Evolutionary conservation across 2,113 vertebrate species (phyloP), one percentile per base, ranked within the genome.

Genomic region (Mus pahari): DNA sequence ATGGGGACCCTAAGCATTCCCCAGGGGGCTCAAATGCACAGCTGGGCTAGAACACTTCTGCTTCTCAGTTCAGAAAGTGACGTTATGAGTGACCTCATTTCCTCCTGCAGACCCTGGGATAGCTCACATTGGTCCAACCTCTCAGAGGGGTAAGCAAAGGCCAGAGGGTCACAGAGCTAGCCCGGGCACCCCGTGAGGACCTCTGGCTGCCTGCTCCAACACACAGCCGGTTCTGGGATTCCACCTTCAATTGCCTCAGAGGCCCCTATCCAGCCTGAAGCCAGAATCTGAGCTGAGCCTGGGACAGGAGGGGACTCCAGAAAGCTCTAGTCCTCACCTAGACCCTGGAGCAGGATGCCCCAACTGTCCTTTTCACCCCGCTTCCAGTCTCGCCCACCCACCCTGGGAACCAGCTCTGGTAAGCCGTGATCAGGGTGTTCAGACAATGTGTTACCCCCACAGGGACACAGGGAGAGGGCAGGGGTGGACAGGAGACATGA

Each of bases 401-500:
- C 17, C 10, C 36, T 33, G 79, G 7, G 19, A 26, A 53, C 22
- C 19, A 81, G 31, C 26, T 36, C 58, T 17, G 7, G 36, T 14
- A 73, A 48, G 22, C 55, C 26, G 39, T 3, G 33, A 26, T 55
- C 71, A 53, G 77, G 55, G 26, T 16, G 36, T 39, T 53, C 6
- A 31, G 0, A 36, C 64, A 39, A 1, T 33, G 75, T 60, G 68
- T 28, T 66, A 24, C 33, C 68, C 48, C 22, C 42, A 17, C 20
- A 11, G 20, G 28, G 58, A 31, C 2, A 24, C 22, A 16, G 50
- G 60, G n/a, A 66, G 19, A 42, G 70, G 0, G 31, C 31, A 89
- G 33, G 9, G 11, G 24, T 5, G 3, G 31, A 1, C n/a, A 48
- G 36, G 42, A 13, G 0, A 2, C 7, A 2, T 0, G 1, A 71